Conservation (phyloP, 2,888 invertebrate species). For the Megastigmus dorsalis region DNA sequence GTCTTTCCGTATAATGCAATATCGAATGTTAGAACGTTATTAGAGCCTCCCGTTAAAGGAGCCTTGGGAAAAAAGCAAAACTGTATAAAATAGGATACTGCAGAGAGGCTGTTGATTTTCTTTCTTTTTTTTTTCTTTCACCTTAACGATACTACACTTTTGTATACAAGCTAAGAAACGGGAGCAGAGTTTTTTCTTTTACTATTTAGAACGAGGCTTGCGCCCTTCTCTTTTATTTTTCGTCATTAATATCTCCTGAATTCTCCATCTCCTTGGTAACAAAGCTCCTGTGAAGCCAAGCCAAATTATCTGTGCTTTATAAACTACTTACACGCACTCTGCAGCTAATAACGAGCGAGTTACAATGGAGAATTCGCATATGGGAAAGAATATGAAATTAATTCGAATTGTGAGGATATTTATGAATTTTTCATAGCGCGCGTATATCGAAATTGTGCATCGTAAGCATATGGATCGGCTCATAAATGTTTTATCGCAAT, state of each 20-base stretch:
- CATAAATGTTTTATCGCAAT: too few species aligned
- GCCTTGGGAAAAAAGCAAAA: background rate
- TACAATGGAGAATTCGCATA: too few species aligned
- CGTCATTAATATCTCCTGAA: background rate
- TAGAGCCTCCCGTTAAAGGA: conserved; percentile 29
- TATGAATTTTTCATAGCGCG: too few species aligned
- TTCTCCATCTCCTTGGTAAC: conserved; percentile 15
- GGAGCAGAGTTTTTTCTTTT: background rate
- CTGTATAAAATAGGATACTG: background rate
- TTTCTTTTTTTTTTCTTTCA: conserved; percentile 1
- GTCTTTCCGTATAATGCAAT: conserved; percentile 4
- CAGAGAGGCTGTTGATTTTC: background rate
- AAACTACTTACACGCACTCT: conserved; percentile 26
- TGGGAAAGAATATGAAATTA: too few species aligned
- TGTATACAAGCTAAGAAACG: background rate
- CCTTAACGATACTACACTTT: too few species aligned
- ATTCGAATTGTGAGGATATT: too few species aligned
- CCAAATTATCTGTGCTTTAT: conserved; percentile 24
- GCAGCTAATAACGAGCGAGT: conserved; percentile 28
- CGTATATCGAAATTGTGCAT: too few species aligned
- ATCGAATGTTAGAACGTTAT: conserved; percentile 45
- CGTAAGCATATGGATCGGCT: too few species aligned
- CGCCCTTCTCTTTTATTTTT: background rate
- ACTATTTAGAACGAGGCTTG: too few species aligned
- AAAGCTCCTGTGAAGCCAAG: conserved; percentile 3